phyloP scores from a whole-genome alignment of 1,140 invertebrate species.

The Hyles euphorbiae region DNA sequence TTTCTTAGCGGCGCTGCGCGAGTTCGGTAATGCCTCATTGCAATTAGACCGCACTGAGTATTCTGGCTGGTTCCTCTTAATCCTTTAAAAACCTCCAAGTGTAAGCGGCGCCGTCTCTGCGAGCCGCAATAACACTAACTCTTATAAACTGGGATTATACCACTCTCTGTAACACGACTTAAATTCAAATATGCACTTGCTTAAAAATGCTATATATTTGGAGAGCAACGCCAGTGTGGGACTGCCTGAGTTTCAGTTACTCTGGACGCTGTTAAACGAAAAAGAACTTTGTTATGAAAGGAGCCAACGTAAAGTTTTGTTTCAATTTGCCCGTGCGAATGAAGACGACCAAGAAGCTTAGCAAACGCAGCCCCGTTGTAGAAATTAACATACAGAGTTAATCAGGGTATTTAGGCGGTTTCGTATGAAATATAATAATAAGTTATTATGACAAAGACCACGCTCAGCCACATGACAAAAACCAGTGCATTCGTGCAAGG shows the following conservation, averaged over 20 bases:
- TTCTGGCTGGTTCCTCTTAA: slow-evolving; percentile 26
- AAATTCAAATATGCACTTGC: slow-evolving; percentile 37
- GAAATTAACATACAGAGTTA: no score
- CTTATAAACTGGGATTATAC: slow-evolving; percentile 43
- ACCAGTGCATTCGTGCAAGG: no score
- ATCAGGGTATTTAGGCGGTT: no score
- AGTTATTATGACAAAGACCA: no score
- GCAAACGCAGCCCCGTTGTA: no score
- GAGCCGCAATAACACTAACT: slow-evolving; percentile 42
- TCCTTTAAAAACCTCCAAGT: slow-evolving; percentile 30
- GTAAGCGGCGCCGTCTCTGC: slow-evolving; percentile 24
- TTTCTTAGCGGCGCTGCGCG: no score
- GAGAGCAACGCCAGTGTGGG: slow-evolving; percentile 2
- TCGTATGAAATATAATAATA: no score
- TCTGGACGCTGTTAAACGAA: not conserved
- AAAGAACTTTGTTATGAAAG: no score
- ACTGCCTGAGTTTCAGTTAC: not conserved
- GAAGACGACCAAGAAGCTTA: no score
- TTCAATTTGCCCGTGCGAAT: no score
- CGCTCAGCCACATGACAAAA: no score
- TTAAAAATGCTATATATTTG: slow-evolving; percentile 26
- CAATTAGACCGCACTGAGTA: slow-evolving; percentile 25
- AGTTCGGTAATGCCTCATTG: not conserved
- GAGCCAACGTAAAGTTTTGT: no score
- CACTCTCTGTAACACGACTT: slow-evolving; percentile 30